Evolutionary conservation across 2,888 invertebrate species (phyloP), one percentile per base, ranked within the genome.

Genomic region (Pyrgus malvae): DNA sequence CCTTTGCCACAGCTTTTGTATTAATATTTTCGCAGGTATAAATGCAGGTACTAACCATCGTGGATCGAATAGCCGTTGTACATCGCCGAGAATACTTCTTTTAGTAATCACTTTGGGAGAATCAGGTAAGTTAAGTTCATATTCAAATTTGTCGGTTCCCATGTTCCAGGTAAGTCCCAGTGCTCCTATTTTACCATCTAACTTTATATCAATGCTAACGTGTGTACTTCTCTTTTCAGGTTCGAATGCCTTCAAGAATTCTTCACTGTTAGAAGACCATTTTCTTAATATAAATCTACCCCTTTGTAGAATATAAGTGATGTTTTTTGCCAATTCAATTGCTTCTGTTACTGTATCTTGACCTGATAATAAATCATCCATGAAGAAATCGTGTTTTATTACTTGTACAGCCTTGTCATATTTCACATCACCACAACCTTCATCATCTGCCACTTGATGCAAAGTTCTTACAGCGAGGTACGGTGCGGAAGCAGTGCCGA

Each of bases 401-500:
- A 35, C 46, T 37, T 29, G 19, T 8, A 33, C 33, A 33, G 33
- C 33, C 14, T 2, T 1, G 7, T 33, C 33, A 14, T 33, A 33
- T 33, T 14, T 46, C 35, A n/a, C n/a, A n/a, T 51, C 27, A 7
- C 19, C 1, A 2, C 23, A 9, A 19, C 56, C 48, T 51, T 60
- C 58, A 31, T 61, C 59, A n/a, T 56, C 27, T 0, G 69, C 67
- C 0, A 70, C 1, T 48, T 67, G 67, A 1, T 69, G 62, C 0
- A 72, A 37, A 0, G 65, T 55, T 19, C 51, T 57, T 0, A 72
- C 66, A 1, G 68, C 70, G 0, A 72, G 38, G 9, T 61, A 69
- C 2, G 70, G 70, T 4, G 69, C 68, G 9, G 60, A 29, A 7
- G 33, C 33, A 33, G 33, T 33, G 33, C 33, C 33, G 33, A 33